phyloP scores from a whole-genome alignment of 2,113 vertebrate genomes.

The Chaenogobius annularis region DNA sequence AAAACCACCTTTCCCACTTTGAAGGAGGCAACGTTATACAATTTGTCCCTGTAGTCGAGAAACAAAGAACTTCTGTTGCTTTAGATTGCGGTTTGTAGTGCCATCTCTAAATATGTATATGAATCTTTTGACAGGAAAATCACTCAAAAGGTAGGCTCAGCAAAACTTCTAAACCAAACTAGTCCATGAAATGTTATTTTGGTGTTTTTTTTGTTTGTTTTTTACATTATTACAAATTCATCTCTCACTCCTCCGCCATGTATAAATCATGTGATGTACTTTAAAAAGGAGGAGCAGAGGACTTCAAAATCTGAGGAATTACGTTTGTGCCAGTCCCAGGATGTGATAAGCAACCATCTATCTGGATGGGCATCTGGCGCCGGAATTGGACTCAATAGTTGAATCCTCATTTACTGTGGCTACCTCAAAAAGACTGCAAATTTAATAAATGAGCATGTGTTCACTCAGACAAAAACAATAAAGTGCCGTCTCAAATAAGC shows the following conservation, averaged over 20 bases:
- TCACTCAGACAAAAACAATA: no score
- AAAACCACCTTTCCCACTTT: conserved; percentile 33
- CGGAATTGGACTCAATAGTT: not conserved
- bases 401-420: not conserved
- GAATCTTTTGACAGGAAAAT: conserved; percentile 45
- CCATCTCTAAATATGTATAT: conserved; percentile 53
- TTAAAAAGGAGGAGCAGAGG: conserved; percentile 32
- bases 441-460: no score
- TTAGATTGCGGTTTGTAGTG: conserved; percentile 51
- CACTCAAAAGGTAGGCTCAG: conserved; percentile 48
- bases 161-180: conserved; percentile 62
- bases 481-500: no score
- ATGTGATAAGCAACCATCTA: not conserved
- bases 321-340: not conserved
- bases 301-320: conserved; percentile 19
- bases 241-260: conserved; percentile 28
- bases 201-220: not conserved
- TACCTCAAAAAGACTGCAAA: not conserved
- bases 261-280: conserved; percentile 53
- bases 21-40: conserved; percentile 41
- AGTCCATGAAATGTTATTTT: conserved; percentile 55
- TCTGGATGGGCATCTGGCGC: not conserved
- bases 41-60: conserved; percentile 44
- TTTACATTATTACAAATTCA: conserved; percentile 19
- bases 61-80: conserved; percentile 52